Evolutionary conservation across 2,888 invertebrate genomes (phyloP).

Genomic region (Metopia argyrocephala): DNA sequence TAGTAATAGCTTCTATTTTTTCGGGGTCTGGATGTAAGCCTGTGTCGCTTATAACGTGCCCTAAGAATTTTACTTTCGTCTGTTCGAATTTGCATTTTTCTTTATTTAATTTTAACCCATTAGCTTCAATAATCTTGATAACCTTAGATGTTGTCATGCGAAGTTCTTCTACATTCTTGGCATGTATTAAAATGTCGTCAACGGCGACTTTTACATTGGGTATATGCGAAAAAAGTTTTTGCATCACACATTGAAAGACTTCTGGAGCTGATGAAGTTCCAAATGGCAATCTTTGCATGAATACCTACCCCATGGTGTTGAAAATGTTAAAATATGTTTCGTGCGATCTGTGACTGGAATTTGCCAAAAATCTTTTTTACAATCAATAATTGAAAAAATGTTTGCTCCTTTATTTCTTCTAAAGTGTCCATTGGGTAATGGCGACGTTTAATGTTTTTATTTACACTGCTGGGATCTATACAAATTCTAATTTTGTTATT

Average conservation of each 20-base stretch:
- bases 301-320: conserved; percentile 62
- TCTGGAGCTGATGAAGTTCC: conserved; percentile 65
- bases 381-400: conserved; percentile 53
- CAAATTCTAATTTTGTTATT: conserved; percentile 46
- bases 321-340: conserved; percentile 52
- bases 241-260: conserved; percentile 67
- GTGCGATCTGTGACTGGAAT: conserved; percentile 59
- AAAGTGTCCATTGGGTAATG: conserved; percentile 51
- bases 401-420: conserved; percentile 42
- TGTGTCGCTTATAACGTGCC: conserved; percentile 21
- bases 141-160: conserved; percentile 44
- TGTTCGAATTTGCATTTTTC: conserved; percentile 62
- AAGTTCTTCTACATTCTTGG: conserved; percentile 56
- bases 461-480: conserved; percentile 37
- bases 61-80: conserved; percentile 48
- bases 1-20: conserved; percentile 58
- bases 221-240: conserved; percentile 44
- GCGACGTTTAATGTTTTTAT: conserved; percentile 49
- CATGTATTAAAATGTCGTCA: too few species aligned
- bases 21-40: conserved; percentile 35
- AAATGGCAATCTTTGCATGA: conserved; percentile 52
- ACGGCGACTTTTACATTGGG: conserved; percentile 62
- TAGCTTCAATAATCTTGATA: conserved; percentile 40
- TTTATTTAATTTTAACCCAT: conserved; percentile 65
- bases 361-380: conserved; percentile 64